Evolutionary conservation across 2,113 vertebrate species (phyloP), one percentile per base, ranked within the genome.

Genomic region (Catharus minimus): DNA sequence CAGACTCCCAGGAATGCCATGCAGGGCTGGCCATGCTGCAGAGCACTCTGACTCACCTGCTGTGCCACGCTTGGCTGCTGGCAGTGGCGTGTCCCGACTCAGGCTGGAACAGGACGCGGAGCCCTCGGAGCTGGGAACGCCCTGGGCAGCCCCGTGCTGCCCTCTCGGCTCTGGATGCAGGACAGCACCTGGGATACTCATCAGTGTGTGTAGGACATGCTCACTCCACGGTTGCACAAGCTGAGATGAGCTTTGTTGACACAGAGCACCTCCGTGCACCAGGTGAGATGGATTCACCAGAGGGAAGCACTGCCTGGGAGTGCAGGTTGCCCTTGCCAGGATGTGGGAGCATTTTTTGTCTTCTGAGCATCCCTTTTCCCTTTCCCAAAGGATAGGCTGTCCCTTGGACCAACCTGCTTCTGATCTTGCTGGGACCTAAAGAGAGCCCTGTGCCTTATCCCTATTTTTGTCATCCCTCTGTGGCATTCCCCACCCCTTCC

Each of bases 251-350:
- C 4, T 50, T 11, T 14, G 10, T 9, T 7, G 6, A 9, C 36
- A 23, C 38, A 20, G 33, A 73, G 33, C 5, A 0, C 27, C 5
- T 9, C 32, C 0, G 0, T 76, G 53, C 20, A 21, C 18, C 0
- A 0, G 16, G 16, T 32, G 64, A 69, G 75, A 15, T 0, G 50
- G 33, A 47, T 62, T 61, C 2, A 0, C 36, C 36, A 46, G 65
- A 44, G 60, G 41, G 15, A 36, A 53, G 66, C 2, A 0, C 5
- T 47, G 46, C 62, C 58, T 0, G 0, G 18, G 27, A 41, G 11
- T 30, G 57, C 41, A 66, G 41, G 9, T 24, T 69, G 46, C 22
- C 36, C 6, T 55, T 64, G 27, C 21, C 36, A 26, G 71, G 41
- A 33, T 1, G 2, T 39, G 38, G 49, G 74, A 43, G 17, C 3